phyloP scores from a whole-genome alignment of 2,888 invertebrate species.

The Nasonovia ribisnigri region DNA sequence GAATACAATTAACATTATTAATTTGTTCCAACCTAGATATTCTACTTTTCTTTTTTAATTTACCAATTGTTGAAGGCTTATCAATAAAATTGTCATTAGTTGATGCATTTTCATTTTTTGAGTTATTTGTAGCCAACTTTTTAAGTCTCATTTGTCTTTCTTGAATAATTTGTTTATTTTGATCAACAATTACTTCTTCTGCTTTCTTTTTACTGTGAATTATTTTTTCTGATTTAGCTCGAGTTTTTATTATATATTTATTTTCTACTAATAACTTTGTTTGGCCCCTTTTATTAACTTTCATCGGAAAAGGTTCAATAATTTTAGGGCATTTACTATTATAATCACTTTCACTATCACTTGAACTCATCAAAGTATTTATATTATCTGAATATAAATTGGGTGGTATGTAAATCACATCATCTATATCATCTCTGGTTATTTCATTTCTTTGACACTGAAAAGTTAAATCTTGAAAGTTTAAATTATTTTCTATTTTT shows the following conservation, averaged over 20 bases:
- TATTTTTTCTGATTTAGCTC: constrained; percentile 40
- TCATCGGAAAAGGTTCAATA: constrained; percentile 49
- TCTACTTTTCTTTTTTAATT: constrained; percentile 44
- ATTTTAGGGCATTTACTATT: constrained; percentile 30
- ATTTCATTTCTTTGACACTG: constrained; percentile 28
- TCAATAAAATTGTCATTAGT: constrained; percentile 12
- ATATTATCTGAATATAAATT: neutral
- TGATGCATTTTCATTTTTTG: neutral
- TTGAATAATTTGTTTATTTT: constrained; percentile 56
- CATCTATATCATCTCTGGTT: constrained; percentile 28
- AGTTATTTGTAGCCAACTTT: neutral
- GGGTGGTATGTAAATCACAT: neutral
- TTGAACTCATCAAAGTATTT: neutral
- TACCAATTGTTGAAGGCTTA: constrained; percentile 25
- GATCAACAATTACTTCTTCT: constrained; percentile 17
- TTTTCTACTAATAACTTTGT: constrained; percentile 24
- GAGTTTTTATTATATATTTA: constrained; percentile 50
- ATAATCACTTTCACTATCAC: constrained; percentile 34
- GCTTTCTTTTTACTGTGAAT: constrained; percentile 38
- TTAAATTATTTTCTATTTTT: constrained; percentile 32
- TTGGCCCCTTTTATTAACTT: neutral
- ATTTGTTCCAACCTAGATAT: constrained; percentile 29
- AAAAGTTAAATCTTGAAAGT: neutral
- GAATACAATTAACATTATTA: neutral
- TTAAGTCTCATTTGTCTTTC: constrained; percentile 36